Conservation (phyloP, 2,113 vertebrate species). For the Podiceps cristatus region DNA sequence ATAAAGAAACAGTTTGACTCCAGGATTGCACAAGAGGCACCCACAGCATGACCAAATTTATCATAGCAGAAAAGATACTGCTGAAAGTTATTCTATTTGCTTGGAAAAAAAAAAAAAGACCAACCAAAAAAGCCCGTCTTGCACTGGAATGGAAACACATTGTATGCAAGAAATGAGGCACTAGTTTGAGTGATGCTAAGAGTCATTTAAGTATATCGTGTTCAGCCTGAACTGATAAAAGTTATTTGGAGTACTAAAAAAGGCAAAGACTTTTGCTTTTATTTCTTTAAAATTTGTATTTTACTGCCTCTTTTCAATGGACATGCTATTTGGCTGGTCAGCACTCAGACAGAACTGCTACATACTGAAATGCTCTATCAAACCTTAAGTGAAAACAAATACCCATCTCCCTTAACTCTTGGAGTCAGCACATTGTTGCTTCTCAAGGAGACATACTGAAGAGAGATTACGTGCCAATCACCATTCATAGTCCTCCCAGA, state of each 20-base stretch:
- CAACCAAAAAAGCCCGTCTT: neutral
- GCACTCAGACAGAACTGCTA: neutral
- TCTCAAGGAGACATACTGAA: neutral
- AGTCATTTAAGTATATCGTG: neutral
- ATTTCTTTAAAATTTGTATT: neutral
- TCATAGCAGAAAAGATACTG: neutral
- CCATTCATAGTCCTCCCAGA: neutral
- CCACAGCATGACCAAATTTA: slow-evolving; percentile 1
- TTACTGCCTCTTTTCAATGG: neutral
- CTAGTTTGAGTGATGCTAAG: neutral
- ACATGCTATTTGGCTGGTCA: neutral
- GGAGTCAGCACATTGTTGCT: accelerated
- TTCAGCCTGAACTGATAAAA: slow-evolving; percentile 1
- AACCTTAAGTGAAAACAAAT: neutral
- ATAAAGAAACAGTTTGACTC: slow-evolving; percentile 31
- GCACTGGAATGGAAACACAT: neutral
- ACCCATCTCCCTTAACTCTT: neutral
- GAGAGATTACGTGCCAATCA: neutral
- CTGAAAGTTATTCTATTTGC: neutral
- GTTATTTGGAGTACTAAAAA: neutral
- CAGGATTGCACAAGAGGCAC: neutral
- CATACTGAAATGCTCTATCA: neutral
- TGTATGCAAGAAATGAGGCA: neutral
- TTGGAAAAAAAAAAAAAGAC: neutral
- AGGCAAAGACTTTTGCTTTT: neutral